Base-by-base conservation (phyloP, 2,888 invertebrate genomes). In the Mylabris sibirica region DNA sequence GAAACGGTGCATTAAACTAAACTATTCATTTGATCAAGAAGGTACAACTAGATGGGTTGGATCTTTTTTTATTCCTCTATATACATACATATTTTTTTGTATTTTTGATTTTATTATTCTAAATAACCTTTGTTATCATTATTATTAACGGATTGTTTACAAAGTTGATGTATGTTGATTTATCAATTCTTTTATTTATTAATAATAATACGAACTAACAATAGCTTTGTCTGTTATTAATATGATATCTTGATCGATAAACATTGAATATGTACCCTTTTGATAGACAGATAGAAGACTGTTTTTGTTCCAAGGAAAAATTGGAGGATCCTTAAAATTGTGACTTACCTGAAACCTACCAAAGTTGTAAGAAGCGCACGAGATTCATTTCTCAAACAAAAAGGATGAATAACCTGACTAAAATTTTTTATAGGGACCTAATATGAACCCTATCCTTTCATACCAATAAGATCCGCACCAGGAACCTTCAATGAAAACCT, bases 111-210 rank as follows among this genome's bases (percentile, higher is more conserved):
- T 44, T 44, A 44, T 44, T 44, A 49, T 49, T 49, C 20, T n/a
- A 6, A 44, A 44, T 44, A 49, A 49, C 49, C 49, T 49, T 57
- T 57, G 24, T 57, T 24, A 57, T 57, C 12, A 57, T 57, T 57
- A 53, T 69, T 69, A 69, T 66, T 68, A 65, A 68, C 64, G 66
- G 64, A 44, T 66, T 69, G 69, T 69, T 66, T 69, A 59, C 63
- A 57, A 59, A 68, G 64, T 60, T 61, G 61, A 24, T 61, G 20
- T 60, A 38, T 60, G 66, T 44, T 24, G 64, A 59, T 60, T 65
- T 65, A 65, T 65, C 65, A 30, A 30, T 26, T 57, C 17, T 65
- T 24, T 26, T 60, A 12, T 24, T 24, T 57, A 24, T 57, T 57
- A 20, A 24, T 30, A n/a, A 6, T 17, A 24, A 22, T 22, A 53